Evolutionary conservation across 30 jellyfish, hydroid and myxozoan species (phyloP).

Genomic region (Sanderia malayensis): DNA sequence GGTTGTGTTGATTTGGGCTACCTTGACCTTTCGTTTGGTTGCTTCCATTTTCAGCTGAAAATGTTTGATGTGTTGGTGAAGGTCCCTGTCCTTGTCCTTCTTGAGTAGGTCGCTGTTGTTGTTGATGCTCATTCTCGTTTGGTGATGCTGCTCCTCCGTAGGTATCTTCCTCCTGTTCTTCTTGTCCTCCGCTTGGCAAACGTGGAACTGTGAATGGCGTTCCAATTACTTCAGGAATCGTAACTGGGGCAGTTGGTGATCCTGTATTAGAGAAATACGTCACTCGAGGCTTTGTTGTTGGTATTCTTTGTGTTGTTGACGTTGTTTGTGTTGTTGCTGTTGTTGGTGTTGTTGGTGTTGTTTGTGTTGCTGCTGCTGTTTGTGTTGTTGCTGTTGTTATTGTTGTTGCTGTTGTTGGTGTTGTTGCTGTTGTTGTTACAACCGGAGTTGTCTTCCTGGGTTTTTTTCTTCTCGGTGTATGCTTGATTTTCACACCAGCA

Average conservation of each 20-base stretch:
- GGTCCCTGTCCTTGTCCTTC: conserved; percentile 15
- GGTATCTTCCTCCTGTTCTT: conserved; percentile 41
- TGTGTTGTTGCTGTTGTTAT: conserved; percentile 8
- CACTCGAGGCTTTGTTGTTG: too few relatives aligned
- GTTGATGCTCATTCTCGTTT: not conserved
- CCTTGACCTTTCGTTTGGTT: not conserved
- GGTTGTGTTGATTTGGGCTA: not conserved
- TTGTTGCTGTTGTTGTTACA: conserved; percentile 6
- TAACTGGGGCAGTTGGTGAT: conserved; percentile 20
- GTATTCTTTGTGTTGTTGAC: conserved; percentile 12
- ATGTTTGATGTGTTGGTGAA: not conserved
- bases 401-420: conserved; percentile 1
- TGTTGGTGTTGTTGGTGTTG: conserved; percentile 8
- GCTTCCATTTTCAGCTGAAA: not conserved
- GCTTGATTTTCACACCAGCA: not conserved
- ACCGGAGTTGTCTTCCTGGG: conserved; percentile 11
- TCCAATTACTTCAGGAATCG: conserved; percentile 43
- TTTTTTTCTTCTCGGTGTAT: conserved; percentile 2
- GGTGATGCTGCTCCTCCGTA: conserved; percentile 35
- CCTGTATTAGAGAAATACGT: conserved; percentile 17
- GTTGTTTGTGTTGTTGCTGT: conserved; percentile 8
- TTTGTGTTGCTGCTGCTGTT: not conserved
- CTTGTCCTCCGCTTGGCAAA: conserved; percentile 6
- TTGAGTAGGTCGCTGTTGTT: not conserved
- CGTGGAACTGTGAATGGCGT: conserved; percentile 64